Conservation (phyloP, 2,888 invertebrate genomes). For the Heliconius erato region DNA sequence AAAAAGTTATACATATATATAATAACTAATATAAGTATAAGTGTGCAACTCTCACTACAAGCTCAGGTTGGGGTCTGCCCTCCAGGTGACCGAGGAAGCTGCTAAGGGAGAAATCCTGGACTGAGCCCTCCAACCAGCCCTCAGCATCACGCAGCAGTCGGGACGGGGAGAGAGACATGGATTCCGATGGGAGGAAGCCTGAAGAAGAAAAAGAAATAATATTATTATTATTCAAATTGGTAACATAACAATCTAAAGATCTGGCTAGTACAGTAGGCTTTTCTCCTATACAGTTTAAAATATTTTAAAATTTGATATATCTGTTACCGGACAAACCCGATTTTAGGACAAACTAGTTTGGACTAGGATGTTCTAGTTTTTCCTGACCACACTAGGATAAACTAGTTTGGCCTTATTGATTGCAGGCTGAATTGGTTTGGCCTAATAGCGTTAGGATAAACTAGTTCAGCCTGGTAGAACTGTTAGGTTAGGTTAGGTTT, state of each 20-base stretch:
- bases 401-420: no score
- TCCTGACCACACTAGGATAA: no score
- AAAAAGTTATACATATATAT: no score
- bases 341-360: no score
- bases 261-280: neutral
- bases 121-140: constrained; percentile 91
- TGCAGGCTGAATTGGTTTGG: no score
- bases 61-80: constrained; percentile 75
- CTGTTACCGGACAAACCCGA: no score
- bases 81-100: constrained; percentile 94
- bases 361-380: no score
- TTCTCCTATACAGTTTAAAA: neutral
- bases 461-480: no score
- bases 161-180: constrained; percentile 86
- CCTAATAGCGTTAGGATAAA: no score
- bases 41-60: constrained; percentile 34
- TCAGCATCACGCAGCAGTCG: constrained; percentile 88
- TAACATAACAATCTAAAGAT: neutral
- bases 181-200: constrained; percentile 76
- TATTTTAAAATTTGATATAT: no score
- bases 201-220: neutral
- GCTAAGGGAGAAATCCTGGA: constrained; percentile 94
- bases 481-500: no score
- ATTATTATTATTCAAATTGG: constrained; percentile 1
- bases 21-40: no score